Conservation (phyloP, 2,113 vertebrate genomes). For the Cyanistes caeruleus region DNA sequence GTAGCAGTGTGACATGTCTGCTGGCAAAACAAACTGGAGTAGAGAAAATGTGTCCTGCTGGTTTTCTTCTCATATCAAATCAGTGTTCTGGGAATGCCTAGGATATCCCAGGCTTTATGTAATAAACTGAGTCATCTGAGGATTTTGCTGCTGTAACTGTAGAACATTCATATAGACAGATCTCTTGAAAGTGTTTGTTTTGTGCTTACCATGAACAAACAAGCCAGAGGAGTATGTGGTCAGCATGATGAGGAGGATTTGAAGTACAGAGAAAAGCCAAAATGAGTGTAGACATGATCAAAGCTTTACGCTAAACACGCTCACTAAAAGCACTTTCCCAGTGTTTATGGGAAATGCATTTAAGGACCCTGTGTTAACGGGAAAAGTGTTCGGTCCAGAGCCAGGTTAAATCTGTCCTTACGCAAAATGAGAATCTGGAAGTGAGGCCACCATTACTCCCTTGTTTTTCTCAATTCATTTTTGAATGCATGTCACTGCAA, state of each 20-base stretch:
- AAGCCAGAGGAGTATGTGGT: constrained; percentile 24
- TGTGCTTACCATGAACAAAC: constrained; percentile 16
- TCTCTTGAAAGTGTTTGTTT: neutral
- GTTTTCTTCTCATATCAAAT: neutral
- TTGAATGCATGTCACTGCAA: neutral
- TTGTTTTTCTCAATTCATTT: neutral
- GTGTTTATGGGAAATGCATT: constrained; percentile 36
- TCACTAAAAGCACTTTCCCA: neutral
- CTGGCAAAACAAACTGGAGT: neutral
- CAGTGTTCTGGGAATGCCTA: constrained; percentile 22
- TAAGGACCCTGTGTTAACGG: neutral
- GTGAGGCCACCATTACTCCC: neutral
- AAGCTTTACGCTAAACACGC: neutral
- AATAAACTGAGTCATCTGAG: neutral
- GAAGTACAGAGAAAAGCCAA: constrained; percentile 18
- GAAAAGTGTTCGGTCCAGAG: neutral
- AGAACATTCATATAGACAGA: neutral
- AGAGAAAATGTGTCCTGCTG: neutral
- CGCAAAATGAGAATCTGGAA: neutral
- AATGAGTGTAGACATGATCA: constrained; percentile 21
- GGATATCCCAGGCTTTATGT: neutral
- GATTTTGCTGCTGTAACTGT: neutral
- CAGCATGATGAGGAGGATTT: neutral
- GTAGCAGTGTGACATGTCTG: neutral
- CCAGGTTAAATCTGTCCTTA: neutral